Percentiles rank a stretch among this genome's conserved stretches.
phyloP scores from a whole-genome alignment of 2,888 invertebrate genomes.

The Andrena haemorrhoa region DNA sequence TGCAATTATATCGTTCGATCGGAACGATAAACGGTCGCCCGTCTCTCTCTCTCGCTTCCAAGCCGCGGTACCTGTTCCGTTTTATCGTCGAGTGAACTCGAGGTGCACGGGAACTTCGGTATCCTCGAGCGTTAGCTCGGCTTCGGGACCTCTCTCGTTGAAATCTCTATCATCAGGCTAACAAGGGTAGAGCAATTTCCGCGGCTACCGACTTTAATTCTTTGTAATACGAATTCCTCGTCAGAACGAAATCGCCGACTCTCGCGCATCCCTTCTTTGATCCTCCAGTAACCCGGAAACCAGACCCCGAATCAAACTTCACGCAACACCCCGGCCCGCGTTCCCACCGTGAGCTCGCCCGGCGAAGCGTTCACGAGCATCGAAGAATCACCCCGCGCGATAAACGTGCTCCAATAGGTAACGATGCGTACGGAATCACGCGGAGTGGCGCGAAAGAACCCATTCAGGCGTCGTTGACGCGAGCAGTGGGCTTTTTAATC shows the following conservation, averaged over 20 bases:
- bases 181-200: too few relatives aligned
- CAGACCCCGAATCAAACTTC: neutral
- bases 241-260: too few relatives aligned
- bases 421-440: constrained; percentile 27
- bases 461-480: constrained; percentile 48
- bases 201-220: too few relatives aligned
- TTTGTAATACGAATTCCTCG: too few relatives aligned
- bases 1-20: constrained; percentile 56
- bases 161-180: too few relatives aligned
- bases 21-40: constrained; percentile 40
- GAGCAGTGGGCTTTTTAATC: constrained; percentile 63
- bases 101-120: neutral
- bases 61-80: neutral
- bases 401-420: constrained; percentile 14
- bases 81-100: neutral
- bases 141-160: too few relatives aligned
- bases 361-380: constrained; percentile 10
- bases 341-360: neutral
- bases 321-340: neutral
- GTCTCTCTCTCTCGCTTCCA: constrained; percentile 14
- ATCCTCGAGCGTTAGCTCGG: neutral
- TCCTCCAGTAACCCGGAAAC: neutral
- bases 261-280: too few relatives aligned
- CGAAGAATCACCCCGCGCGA: constrained; percentile 9
- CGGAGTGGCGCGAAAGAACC: constrained; percentile 52